Base-by-base conservation (phyloP, 2,888 invertebrate species). In the Dasypolia templi region DNA sequence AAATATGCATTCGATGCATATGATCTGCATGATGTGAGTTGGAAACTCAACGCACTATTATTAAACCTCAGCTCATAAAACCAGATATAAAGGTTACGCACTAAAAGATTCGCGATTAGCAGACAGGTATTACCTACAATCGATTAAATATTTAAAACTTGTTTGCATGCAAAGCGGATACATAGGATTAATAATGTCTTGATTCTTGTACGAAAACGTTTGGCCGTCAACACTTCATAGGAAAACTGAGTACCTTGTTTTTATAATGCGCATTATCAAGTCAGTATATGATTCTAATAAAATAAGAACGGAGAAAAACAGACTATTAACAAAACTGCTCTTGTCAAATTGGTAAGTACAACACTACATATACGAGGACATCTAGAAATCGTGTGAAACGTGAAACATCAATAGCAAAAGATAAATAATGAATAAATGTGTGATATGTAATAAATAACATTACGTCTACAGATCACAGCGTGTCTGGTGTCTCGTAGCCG, bases 391-490 rank as follows among this genome's bases (percentile, higher is more conserved):
- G 19, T 22, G 46, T 53, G 62, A 66, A n/a, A n/a, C n/a, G n/a
- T 32, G 19, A 67, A 62, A 64, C 58, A 68, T 58, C 75, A 51
- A 75, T 55, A 55, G 49, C 32, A 26, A 65, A 64, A 75, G 32
- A 55, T 67, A 66, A 81, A 71, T 80, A 75, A 82, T 72, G 76
- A 81, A 82, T 81, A 79, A 82, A 66, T 49, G 75, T 83, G 82
- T 81, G 78, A 77, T 82, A 79, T 65, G 68, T 73, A 78, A 78
- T 82, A 78, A 72, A 83, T 80, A 83, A 72, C 72, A 87, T 85
- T 79, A 80, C 81, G 83, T 74, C 63, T 72, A 85, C 72, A 90
- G 89, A 92, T 92, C 91, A 92, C 92, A 92, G 92, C 88, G 84
- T 84, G 82, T 86, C 83, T 77, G 84, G 62, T 88, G 82, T 86